A percentile compares a stretch with the other conserved stretches of the same genome.
phyloP scores from a whole-genome alignment of 2,113 vertebrate genomes.

The Ploceus nigricollis region DNA sequence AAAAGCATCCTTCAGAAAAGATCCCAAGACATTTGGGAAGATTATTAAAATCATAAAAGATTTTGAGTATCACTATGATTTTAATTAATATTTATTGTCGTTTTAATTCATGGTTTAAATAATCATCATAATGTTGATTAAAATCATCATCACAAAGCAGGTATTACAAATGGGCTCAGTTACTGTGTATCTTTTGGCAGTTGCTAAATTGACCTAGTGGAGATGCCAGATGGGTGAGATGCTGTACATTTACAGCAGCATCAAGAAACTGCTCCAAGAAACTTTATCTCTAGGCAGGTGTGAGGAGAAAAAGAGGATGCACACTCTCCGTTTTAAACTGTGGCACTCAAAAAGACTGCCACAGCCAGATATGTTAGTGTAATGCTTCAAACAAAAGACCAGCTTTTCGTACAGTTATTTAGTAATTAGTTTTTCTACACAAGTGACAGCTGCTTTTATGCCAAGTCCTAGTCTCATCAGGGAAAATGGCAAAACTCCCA shows the following conservation, averaged over 20 bases:
- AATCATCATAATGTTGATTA: not conserved
- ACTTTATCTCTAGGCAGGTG: not conserved
- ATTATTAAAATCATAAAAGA: not conserved
- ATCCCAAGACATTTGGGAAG: not conserved
- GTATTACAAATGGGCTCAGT: not conserved
- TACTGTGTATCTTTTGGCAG: not conserved
- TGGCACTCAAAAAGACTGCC: not conserved
- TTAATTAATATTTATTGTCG: not conserved
- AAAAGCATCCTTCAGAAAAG: not conserved
- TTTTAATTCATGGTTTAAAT: not conserved
- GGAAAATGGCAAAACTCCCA: constrained; percentile 48
- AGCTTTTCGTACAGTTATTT: constrained; percentile 4
- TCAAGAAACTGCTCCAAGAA: not conserved
- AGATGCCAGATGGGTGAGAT: not conserved
- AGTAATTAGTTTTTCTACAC: not conserved
- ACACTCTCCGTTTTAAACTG: not conserved
- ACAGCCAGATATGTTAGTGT: not conserved
- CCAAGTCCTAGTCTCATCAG: not conserved
- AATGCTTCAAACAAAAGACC: constrained; percentile 8
- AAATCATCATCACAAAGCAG: not conserved
- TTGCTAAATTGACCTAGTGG: not conserved
- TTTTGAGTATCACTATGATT: not conserved
- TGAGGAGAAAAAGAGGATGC: not conserved
- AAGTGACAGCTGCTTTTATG: constrained; percentile 17
- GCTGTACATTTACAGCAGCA: not conserved